A percentile compares a stretch with the other conserved stretches of the same genome.
Conservation (phyloP, 2,888 invertebrate species). For the Apomyelois bistriatella region DNA sequence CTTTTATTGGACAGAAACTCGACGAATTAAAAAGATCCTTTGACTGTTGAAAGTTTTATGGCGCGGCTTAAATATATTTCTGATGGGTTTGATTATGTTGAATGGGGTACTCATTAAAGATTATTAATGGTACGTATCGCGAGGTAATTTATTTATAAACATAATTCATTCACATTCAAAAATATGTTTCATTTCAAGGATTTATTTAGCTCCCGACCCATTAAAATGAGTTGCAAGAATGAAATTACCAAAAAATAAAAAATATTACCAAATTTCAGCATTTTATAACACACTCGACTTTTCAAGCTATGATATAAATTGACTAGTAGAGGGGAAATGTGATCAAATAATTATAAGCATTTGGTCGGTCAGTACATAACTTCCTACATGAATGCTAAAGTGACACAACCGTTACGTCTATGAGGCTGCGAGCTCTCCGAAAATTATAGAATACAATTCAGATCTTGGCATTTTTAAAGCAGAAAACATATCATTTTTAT, state of each 20-base stretch:
- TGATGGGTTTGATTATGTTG: slow-evolving; percentile 8
- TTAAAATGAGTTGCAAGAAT: not conserved
- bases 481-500: slow-evolving; percentile 1
- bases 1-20: slow-evolving; percentile 28
- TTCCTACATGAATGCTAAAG: not conserved
- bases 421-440: not conserved
- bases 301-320: not conserved
- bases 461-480: not conserved
- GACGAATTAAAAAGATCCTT: slow-evolving; percentile 27
- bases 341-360: not conserved
- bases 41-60: slow-evolving; percentile 14
- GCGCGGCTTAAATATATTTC: not conserved
- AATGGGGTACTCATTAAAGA: slow-evolving; percentile 9
- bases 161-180: not conserved
- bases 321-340: not conserved
- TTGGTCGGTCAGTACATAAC: not conserved
- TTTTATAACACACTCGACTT: too few relatives aligned
- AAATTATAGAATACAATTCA: not conserved
- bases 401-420: slow-evolving; percentile 5
- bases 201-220: not conserved
- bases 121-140: slow-evolving; percentile 8
- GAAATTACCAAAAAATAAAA: not conserved
- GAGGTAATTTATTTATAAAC: slow-evolving; percentile 5
- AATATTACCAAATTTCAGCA: too few relatives aligned
- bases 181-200: slow-evolving; percentile 6